Evolutionary conservation across 1,140 invertebrate genomes (phyloP).

Genomic region (Tenebrio molitor): DNA sequence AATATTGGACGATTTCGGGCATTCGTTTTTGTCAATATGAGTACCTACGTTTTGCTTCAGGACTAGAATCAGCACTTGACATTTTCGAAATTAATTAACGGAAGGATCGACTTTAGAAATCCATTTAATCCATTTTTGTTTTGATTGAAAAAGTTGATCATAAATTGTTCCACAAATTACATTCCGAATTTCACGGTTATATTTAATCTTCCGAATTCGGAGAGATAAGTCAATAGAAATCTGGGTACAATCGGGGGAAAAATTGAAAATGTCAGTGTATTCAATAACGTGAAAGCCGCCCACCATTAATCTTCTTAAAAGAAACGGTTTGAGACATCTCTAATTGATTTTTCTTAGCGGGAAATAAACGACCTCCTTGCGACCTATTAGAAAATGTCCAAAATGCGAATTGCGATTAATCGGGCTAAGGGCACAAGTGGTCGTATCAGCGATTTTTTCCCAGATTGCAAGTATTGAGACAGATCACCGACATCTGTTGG

Average conservation of each 20-base stretch:
- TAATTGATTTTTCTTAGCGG: slow-evolving; percentile 26
- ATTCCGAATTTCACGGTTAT: too few relatives aligned
- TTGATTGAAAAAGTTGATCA: not conserved
- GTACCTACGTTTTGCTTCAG: too few relatives aligned
- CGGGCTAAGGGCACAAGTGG: not conserved
- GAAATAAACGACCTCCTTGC: slow-evolving; percentile 7
- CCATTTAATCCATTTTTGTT: not conserved
- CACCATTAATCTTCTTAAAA: slow-evolving; percentile 17
- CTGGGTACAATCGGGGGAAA: slow-evolving; percentile 13
- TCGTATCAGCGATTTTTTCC: too few relatives aligned
- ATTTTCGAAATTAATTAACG: not conserved
- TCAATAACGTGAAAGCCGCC: not conserved
- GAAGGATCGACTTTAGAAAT: too few relatives aligned
- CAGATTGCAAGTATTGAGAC: too few relatives aligned
- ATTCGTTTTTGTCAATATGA: too few relatives aligned
- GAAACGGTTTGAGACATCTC: slow-evolving; percentile 13
- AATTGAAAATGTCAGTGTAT: slow-evolving; percentile 6
- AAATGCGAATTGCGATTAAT: slow-evolving; percentile 10
- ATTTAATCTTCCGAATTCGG: too few relatives aligned
- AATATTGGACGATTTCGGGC: too few relatives aligned
- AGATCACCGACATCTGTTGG: too few relatives aligned
- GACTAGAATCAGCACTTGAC: not conserved
- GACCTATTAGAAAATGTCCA: slow-evolving; percentile 7
- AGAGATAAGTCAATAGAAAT: too few relatives aligned
- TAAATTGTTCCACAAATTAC: too few relatives aligned